phyloP scores from a whole-genome alignment of 2,113 vertebrate genomes.

The Nansenia antarctica region DNA sequence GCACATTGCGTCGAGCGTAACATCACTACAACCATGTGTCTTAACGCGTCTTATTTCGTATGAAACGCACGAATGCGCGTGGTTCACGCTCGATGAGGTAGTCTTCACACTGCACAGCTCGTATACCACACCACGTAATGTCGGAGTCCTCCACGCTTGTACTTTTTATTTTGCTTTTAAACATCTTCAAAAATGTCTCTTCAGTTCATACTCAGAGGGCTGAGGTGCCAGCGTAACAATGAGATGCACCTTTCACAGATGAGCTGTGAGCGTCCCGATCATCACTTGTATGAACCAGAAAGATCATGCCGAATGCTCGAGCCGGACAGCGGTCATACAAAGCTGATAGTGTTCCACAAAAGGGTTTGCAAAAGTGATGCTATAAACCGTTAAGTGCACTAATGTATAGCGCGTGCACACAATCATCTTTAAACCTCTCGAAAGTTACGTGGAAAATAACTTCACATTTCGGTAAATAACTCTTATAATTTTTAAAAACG shows the following conservation, averaged over 20 bases:
- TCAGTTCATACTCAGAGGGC: conserved; percentile 60
- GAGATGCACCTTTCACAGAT: conserved; percentile 58
- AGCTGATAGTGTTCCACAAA: not conserved
- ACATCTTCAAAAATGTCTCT: too few relatives aligned
- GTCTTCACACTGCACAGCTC: too few relatives aligned
- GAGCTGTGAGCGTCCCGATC: conserved; percentile 29
- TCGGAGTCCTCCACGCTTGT: too few relatives aligned
- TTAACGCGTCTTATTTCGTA: too few relatives aligned
- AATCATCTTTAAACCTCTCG: not conserved
- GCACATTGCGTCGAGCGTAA: too few relatives aligned
- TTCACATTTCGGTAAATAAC: not conserved
- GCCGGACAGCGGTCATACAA: not conserved
- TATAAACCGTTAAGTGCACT: too few relatives aligned
- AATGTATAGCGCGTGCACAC: too few relatives aligned
- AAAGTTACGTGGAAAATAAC: not conserved
- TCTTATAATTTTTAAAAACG: not conserved
- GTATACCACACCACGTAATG: too few relatives aligned
- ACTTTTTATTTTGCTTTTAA: too few relatives aligned
- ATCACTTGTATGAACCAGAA: conserved; percentile 56
- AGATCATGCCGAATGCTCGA: conserved; percentile 31
- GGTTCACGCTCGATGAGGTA: too few relatives aligned
- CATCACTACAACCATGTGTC: too few relatives aligned
- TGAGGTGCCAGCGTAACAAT: conserved; percentile 68
- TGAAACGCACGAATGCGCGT: too few relatives aligned
- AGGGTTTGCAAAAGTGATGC: not conserved